A percentile compares a stretch with the other conserved stretches of the same genome.
These are phyloP conservation scores for Mycteria americana DNA, from an alignment of 2,797 vertebrate species.

Conservation along the genomic window DNA sequence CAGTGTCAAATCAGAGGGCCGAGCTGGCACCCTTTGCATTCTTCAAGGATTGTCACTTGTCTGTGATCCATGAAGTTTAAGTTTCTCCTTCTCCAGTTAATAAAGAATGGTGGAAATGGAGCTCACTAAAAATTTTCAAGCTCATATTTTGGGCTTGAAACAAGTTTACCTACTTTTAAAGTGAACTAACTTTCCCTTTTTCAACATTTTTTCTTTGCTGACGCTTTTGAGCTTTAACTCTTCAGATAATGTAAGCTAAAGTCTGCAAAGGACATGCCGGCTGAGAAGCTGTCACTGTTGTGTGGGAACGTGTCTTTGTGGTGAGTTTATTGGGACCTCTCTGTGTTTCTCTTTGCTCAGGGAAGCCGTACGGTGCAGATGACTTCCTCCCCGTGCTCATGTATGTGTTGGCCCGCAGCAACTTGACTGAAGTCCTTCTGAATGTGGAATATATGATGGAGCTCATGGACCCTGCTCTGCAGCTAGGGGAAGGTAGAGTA, in stretches of 20 bases:
- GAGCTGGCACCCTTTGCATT: neutral
- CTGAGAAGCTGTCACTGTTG: neutral
- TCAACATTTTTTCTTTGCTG: neutral
- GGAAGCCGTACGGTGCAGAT: slow-evolving; percentile 89
- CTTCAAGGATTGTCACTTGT: neutral
- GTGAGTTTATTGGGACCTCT: neutral
- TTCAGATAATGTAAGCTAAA: neutral
- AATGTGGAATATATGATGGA: slow-evolving; percentile 99
- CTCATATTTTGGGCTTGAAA: neutral
- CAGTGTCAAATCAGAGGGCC: neutral
- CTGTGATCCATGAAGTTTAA: neutral
- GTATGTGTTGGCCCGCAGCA: slow-evolving; percentile 92
- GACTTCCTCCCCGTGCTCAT: slow-evolving; percentile 98
- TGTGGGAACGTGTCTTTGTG: neutral
- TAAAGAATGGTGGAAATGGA: neutral
- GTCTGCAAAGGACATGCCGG: neutral
- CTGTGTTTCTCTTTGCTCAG: slow-evolving; percentile 68
- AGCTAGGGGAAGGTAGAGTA: slow-evolving; percentile 90
- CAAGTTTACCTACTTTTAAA: neutral
- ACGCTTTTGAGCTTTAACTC: neutral
- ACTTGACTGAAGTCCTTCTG: slow-evolving; percentile 84
- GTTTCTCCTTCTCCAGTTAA: neutral
- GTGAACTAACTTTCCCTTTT: neutral
- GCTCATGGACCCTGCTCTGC: slow-evolving; percentile 94
- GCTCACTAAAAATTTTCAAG: neutral